Conservation (phyloP, 92 coral and sea anemone genomes). For the Parazoanthus darwini region DNA sequence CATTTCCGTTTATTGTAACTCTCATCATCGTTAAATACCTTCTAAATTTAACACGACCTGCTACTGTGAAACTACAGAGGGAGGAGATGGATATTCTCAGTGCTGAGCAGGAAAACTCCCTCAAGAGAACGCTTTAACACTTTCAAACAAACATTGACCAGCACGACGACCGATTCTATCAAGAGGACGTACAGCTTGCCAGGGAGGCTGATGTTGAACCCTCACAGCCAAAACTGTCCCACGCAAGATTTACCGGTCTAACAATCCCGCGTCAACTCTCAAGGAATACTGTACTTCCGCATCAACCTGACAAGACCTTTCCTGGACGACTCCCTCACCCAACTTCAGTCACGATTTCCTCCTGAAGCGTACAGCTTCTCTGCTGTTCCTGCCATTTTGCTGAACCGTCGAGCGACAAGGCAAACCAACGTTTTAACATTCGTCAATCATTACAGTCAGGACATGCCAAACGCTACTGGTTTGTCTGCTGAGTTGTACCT, state of each 20-base stretch:
- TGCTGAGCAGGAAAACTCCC: slow-evolving; percentile 53
- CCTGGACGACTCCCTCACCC: slow-evolving; percentile 55
- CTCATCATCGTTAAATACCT: background rate
- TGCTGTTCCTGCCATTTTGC: background rate
- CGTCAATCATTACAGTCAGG: background rate
- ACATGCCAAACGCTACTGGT: slow-evolving; percentile 51
- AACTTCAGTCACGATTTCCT: slow-evolving; percentile 57
- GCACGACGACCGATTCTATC: slow-evolving; percentile 49
- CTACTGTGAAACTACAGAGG: slow-evolving; percentile 31
- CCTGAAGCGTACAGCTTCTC: slow-evolving; percentile 60
- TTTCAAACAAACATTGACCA: background rate
- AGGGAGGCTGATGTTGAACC: slow-evolving; percentile 56
- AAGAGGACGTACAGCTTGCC: slow-evolving; percentile 57
- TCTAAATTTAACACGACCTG: background rate
- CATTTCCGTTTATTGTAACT: slow-evolving; percentile 7
- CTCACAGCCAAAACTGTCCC: slow-evolving; percentile 40
- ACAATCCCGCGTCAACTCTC: slow-evolving; percentile 51
- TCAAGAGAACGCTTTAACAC: background rate
- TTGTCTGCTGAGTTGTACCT: slow-evolving; percentile 53
- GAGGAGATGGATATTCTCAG: slow-evolving; percentile 57
- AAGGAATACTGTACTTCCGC: slow-evolving; percentile 48
- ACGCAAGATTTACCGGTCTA: slow-evolving; percentile 52
- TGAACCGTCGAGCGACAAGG: slow-evolving; percentile 34
- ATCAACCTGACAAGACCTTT: slow-evolving; percentile 54
- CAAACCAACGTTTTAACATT: slow-evolving; percentile 42